These are phyloP conservation scores for Actinemys pallida DNA, from an alignment of 2,113 vertebrate genomes.

Conservation along the genomic window DNA sequence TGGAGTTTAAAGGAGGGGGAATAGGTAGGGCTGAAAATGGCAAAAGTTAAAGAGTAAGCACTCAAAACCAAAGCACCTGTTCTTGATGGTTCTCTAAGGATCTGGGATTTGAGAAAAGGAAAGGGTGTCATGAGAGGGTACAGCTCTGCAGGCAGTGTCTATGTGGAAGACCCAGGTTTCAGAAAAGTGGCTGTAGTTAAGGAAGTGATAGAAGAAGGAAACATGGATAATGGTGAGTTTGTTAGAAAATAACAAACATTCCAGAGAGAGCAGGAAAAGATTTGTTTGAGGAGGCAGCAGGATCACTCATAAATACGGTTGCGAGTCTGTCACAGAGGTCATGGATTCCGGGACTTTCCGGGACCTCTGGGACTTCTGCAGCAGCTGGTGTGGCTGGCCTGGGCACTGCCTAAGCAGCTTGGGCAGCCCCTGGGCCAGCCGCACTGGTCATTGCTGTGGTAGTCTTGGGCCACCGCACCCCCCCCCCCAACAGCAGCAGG, in stretches of 20 bases:
- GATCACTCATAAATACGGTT: too few relatives aligned
- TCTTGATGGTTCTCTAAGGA: not conserved
- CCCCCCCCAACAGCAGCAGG: too few relatives aligned
- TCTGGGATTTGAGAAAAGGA: too few relatives aligned
- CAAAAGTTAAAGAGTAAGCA: not conserved
- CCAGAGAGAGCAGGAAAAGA: accelerated
- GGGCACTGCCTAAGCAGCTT: too few relatives aligned
- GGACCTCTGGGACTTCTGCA: too few relatives aligned
- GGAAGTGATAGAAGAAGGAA: not conserved
- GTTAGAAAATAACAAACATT: not conserved
- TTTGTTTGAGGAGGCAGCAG: not conserved
- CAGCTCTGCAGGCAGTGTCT: not conserved
- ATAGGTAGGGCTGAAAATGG: not conserved
- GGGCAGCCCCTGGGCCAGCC: too few relatives aligned
- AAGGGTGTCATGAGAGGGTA: not conserved
- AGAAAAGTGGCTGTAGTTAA: not conserved
- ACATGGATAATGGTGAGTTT: accelerated
- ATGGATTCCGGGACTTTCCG: too few relatives aligned
- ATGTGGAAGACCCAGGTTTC: not conserved
- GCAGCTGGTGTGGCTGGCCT: too few relatives aligned
- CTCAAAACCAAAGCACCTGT: not conserved
- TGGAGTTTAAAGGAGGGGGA: not conserved
- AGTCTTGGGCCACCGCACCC: too few relatives aligned
- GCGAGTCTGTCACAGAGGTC: too few relatives aligned
- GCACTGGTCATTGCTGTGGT: too few relatives aligned